phyloP scores from a whole-genome alignment of 2,888 invertebrate genomes.

The Polylopha cassiicola region DNA sequence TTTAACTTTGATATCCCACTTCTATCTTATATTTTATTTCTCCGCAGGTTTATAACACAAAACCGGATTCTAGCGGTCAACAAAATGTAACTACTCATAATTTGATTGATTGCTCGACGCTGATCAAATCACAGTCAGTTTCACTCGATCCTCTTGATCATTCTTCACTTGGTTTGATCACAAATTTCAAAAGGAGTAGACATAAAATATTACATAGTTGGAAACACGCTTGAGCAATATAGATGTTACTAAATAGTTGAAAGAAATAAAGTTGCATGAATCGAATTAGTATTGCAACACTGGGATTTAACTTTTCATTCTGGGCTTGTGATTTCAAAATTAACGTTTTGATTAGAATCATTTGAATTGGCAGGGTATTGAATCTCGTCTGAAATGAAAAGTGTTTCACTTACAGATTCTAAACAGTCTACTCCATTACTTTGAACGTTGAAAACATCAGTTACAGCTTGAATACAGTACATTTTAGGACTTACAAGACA shows the following conservation, averaged over 20 bases:
- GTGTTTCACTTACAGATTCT: constrained; percentile 37
- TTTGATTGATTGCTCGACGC: constrained; percentile 65
- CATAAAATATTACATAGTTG: constrained; percentile 45
- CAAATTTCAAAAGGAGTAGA: constrained; percentile 58
- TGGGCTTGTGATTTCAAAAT: constrained; percentile 47
- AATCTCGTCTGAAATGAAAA: constrained; percentile 60
- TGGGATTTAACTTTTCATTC: constrained; percentile 57
- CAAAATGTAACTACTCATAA: constrained; percentile 75
- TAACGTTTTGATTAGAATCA: constrained; percentile 21
- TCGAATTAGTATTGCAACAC: constrained; percentile 34
- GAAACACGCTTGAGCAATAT: constrained; percentile 59
- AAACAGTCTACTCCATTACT: constrained; percentile 47
- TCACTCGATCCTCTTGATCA: constrained; percentile 68
- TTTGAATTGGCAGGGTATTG: constrained; percentile 50
- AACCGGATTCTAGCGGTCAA: constrained; percentile 77
- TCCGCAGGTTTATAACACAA: constrained; percentile 78
- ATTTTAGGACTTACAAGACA: constrained; percentile 40
- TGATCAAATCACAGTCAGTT: constrained; percentile 68
- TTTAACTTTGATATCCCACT: constrained; percentile 57
- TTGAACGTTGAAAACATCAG: constrained; percentile 22
- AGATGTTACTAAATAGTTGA: constrained; percentile 46
- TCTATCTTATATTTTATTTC: constrained; percentile 73
- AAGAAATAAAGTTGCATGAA: constrained; percentile 56
- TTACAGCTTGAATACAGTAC: constrained; percentile 31
- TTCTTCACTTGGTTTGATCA: constrained; percentile 69